These are phyloP conservation scores for Pseudorasbora parva DNA, from an alignment of 2,113 vertebrate genomes.

Conservation along the genomic window DNA sequence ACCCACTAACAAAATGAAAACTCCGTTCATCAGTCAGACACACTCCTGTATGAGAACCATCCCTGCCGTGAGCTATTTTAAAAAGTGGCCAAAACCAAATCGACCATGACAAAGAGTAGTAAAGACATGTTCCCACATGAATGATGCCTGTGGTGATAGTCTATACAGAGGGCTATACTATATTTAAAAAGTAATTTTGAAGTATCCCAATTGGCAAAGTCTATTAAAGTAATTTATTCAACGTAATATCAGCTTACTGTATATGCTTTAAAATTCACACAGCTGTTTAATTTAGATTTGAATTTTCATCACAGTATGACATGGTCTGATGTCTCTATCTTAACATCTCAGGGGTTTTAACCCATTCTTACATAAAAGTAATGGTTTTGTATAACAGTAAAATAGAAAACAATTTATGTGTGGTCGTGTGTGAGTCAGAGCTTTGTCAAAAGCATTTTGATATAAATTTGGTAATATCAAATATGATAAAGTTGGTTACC, in stretches of 20 bases:
- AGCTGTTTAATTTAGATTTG: slow-evolving; percentile 23
- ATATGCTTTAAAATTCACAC: background rate
- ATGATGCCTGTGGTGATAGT: background rate
- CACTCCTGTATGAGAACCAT: slow-evolving; percentile 1
- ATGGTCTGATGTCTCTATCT: background rate
- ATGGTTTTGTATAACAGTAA: background rate
- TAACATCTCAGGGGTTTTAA: background rate
- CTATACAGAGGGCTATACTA: background rate
- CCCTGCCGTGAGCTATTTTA: background rate
- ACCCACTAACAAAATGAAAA: slow-evolving; percentile 21
- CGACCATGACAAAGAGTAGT: background rate
- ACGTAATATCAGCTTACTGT: background rate
- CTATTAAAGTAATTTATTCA: slow-evolving; percentile 4
- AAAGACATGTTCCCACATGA: background rate
- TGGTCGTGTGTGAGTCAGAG: background rate
- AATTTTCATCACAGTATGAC: slow-evolving; percentile 34
- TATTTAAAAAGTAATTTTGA: background rate
- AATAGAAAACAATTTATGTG: background rate
- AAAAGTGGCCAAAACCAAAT: background rate
- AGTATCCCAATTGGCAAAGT: background rate
- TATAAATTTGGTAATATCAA: background rate
- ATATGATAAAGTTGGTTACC: background rate
- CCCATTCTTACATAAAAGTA: background rate
- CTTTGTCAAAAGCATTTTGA: background rate
- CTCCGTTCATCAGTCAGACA: slow-evolving; percentile 1